Conservation (phyloP, 2,113 vertebrate species). For the Accipiter cooperii region DNA sequence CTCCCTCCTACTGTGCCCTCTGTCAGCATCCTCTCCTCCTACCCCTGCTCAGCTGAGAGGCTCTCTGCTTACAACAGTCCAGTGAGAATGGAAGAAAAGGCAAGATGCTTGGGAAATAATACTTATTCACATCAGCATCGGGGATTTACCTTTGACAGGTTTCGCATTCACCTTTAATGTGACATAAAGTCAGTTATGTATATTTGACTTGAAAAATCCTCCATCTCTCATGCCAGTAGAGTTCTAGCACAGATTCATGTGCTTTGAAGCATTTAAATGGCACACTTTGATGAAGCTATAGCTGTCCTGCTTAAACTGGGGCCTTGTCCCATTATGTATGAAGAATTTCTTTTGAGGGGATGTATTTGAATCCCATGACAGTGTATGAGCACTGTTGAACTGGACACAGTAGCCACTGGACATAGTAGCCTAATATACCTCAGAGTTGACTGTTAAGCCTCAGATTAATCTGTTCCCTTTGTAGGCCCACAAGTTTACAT, state of each 20-base stretch:
- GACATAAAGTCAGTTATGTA: not conserved
- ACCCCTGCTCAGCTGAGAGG: not conserved
- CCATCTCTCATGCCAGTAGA: not conserved
- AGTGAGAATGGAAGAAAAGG: not conserved
- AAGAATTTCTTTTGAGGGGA: not conserved
- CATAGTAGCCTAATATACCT: not conserved
- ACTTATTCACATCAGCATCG: not conserved
- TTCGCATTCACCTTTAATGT: not conserved
- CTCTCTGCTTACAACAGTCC: not conserved
- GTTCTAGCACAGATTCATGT: not conserved
- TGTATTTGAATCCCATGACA: not conserved
- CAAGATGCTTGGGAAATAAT: not conserved
- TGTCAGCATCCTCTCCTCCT: not conserved
- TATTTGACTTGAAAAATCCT: not conserved
- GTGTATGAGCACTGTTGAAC: not conserved
- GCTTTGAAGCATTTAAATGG: not conserved
- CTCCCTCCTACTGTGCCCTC: not conserved
- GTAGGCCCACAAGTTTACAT: not conserved
- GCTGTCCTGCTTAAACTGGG: not conserved
- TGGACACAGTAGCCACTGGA: not conserved
- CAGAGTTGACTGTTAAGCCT: not conserved
- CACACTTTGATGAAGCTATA: not conserved
- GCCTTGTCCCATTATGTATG: not conserved
- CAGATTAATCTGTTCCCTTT: not conserved
- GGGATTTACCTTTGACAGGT: not conserved